Conservation (phyloP, 2,113 vertebrate species). For the Gavia stellata region DNA sequence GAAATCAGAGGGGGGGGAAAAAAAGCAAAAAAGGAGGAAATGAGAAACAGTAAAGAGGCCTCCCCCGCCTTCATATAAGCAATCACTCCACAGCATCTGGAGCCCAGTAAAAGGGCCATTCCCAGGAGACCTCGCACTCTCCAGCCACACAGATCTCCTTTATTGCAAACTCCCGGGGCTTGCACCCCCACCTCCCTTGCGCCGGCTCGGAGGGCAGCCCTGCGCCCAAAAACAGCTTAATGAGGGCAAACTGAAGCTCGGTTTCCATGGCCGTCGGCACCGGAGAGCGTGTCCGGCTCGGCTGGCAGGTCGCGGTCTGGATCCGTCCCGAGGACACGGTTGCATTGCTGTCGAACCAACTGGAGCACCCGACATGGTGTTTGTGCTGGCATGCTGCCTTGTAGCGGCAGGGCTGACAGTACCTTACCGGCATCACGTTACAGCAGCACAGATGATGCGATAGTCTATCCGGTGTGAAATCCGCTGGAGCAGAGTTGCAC, state of each 20-base stretch:
- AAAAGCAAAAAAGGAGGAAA: conserved; percentile 56
- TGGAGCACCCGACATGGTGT: background rate
- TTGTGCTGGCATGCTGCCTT: background rate
- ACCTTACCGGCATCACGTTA: background rate
- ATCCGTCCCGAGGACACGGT: background rate
- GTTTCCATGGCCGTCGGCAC: background rate
- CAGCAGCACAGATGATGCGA: background rate
- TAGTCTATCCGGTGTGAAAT: background rate
- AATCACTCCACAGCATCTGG: conserved; percentile 57
- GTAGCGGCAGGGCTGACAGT: background rate
- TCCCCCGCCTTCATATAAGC: conserved; percentile 51
- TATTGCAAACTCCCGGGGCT: background rate
- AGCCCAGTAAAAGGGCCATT: conserved; percentile 42
- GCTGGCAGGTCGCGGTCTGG: background rate
- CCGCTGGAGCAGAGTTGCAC: background rate
- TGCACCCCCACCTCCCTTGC: background rate
- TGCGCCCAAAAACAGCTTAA: background rate
- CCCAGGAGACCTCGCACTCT: conserved; percentile 23
- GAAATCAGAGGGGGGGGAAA: background rate
- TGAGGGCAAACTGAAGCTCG: fast-evolving
- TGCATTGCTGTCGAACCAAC: background rate
- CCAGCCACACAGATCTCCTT: conserved; percentile 35
- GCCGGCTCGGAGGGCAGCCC: background rate
- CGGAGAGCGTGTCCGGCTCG: fast-evolving
- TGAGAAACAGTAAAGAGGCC: conserved; percentile 59